phyloP scores from a whole-genome alignment of 2,113 vertebrate genomes.

The Dromas ardeola region DNA sequence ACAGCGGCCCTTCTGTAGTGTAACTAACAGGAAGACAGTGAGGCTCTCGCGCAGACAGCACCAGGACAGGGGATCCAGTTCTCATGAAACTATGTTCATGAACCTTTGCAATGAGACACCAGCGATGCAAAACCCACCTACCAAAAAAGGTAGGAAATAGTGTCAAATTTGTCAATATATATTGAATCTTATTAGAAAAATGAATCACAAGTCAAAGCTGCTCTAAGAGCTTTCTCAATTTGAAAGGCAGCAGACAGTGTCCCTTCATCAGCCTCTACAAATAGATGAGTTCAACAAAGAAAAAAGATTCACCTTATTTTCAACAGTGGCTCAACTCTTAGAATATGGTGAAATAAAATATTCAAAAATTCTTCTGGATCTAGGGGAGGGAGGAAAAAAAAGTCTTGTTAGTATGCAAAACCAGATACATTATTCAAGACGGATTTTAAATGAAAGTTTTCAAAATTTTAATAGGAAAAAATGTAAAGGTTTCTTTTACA shows the following conservation, averaged over 20 bases:
- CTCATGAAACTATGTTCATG: not conserved
- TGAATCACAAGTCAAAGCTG: not conserved
- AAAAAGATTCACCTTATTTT: conserved; percentile 87
- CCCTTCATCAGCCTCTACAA: not conserved
- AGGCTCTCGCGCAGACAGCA: not conserved
- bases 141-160: not conserved
- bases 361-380: conserved; percentile 99
- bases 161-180: not conserved
- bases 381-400: conserved; percentile 47
- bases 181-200: not conserved
- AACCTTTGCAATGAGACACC: not conserved
- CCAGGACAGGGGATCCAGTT: not conserved
- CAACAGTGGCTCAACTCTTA: conserved; percentile 94
- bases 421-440: not conserved
- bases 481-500: not conserved
- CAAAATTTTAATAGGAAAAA: not conserved
- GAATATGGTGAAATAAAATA: conserved; percentile 96
- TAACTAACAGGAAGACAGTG: not conserved
- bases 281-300: not conserved
- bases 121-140: not conserved
- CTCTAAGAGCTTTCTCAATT: not conserved
- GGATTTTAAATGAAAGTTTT: not conserved
- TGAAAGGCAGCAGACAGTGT: not conserved
- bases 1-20: not conserved
- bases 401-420: not conserved